Evolutionary conservation across 2,113 vertebrate genomes (phyloP).

Genomic region (Galeopterus variegatus): DNA sequence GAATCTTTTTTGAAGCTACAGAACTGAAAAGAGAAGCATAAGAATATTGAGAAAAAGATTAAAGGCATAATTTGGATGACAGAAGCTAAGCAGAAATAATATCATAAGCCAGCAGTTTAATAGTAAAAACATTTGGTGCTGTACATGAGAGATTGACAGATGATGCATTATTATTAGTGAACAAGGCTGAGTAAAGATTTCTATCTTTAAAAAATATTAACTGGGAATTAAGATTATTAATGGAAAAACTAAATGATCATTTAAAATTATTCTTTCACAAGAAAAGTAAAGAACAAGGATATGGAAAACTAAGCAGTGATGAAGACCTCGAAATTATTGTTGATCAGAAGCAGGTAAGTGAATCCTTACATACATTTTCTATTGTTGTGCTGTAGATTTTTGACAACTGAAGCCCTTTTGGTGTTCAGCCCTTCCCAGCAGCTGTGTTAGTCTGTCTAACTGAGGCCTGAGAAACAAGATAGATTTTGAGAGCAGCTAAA

Average conservation of each 20-base stretch:
- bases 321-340: conserved; percentile 82
- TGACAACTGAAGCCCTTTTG: not conserved
- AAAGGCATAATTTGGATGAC: conserved; percentile 24
- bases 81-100: not conserved
- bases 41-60: conserved; percentile 26
- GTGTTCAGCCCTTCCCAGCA: not conserved
- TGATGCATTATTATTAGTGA: conserved; percentile 54
- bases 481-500: conserved; percentile 27
- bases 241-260: conserved; percentile 80
- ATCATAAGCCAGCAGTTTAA: conserved; percentile 1
- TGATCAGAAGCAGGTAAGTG: conserved; percentile 84
- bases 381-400: conserved; percentile 60
- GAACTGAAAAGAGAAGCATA: not conserved
- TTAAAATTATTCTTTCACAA: conserved; percentile 87
- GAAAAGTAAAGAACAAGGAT: conserved; percentile 85
- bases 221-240: conserved; percentile 79
- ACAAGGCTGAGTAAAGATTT: conserved; percentile 61
- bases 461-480: not conserved
- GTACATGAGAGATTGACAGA: not conserved
- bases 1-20: conserved; percentile 38
- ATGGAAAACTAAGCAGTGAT: conserved; percentile 86
- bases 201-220: conserved; percentile 79
- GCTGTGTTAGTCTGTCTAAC: not conserved
- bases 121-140: conserved; percentile 36
- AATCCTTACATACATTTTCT: conserved; percentile 71